phyloP scores from a whole-genome alignment of 2,888 invertebrate species.

The Nebria salina region DNA sequence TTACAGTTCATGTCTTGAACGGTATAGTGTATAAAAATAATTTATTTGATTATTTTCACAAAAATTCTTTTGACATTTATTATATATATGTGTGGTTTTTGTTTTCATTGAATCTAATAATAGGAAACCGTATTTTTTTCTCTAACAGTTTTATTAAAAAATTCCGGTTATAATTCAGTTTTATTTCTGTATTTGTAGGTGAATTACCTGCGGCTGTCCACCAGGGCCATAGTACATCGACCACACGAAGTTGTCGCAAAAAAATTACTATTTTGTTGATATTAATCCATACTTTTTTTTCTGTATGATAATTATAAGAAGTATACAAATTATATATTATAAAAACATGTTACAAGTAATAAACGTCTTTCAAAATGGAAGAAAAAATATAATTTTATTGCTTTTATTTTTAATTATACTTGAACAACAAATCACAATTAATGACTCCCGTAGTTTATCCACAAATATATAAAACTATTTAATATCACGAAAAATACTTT shows the following conservation, averaged over 20 bases:
- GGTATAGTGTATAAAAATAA: constrained; percentile 59
- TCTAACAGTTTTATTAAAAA: too few relatives aligned
- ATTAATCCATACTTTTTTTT: not conserved
- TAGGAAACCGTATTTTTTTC: too few relatives aligned
- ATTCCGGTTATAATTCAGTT: not conserved
- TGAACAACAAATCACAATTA: too few relatives aligned
- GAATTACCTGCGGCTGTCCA: not conserved
- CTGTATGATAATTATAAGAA: not conserved
- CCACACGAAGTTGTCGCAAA: not conserved
- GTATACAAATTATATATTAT: not conserved
- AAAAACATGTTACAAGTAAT: not conserved
- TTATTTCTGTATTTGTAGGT: not conserved
- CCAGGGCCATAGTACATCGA: not conserved
- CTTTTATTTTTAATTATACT: not conserved
- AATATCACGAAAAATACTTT: too few relatives aligned
- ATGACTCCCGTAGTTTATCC: too few relatives aligned
- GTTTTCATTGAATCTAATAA: too few relatives aligned
- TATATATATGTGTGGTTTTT: too few relatives aligned
- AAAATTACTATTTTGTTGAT: not conserved
- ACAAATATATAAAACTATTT: too few relatives aligned
- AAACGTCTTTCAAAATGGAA: not conserved
- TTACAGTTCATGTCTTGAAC: constrained; percentile 71
- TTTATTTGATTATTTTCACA: not conserved
- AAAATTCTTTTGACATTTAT: too few relatives aligned
- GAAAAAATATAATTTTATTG: not conserved